Evolutionary conservation across 2,888 invertebrate species (phyloP).

Genomic region (Himalopsyche kuldschensis): DNA sequence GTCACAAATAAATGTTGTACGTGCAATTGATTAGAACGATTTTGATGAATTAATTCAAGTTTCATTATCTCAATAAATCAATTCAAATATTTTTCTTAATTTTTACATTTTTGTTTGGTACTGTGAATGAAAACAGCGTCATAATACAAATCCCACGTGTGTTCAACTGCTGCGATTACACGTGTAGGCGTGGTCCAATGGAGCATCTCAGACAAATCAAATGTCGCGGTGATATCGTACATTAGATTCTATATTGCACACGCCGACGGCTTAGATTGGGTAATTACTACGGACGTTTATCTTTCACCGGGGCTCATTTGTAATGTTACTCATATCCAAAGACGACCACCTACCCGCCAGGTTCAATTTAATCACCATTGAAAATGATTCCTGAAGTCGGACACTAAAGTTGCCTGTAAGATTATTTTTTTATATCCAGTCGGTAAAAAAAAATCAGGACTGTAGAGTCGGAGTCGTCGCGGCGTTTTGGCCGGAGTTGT

Average conservation of each 20-base stretch:
- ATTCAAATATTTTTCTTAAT: too few relatives aligned
- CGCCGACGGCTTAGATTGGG: not conserved
- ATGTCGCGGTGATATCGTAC: not conserved
- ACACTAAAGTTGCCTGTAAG: too few relatives aligned
- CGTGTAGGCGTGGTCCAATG: not conserved
- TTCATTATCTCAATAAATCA: too few relatives aligned
- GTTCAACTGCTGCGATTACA: not conserved
- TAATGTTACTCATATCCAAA: not conserved
- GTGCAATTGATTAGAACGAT: too few relatives aligned
- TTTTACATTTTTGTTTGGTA: too few relatives aligned
- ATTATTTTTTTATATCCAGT: too few relatives aligned
- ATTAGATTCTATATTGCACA: conserved; percentile 9
- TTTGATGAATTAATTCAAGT: too few relatives aligned
- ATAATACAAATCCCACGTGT: not conserved
- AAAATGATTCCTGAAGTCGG: not conserved
- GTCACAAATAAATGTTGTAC: too few relatives aligned
- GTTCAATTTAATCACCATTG: not conserved
- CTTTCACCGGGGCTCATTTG: not conserved
- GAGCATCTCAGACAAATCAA: not conserved
- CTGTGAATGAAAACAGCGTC: not conserved
- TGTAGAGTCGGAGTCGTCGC: too few relatives aligned
- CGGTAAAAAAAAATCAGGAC: too few relatives aligned
- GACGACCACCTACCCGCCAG: not conserved
- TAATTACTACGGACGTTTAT: conserved; percentile 11
- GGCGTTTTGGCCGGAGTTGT: too few relatives aligned